Base-by-base conservation (phyloP, 2,888 invertebrate genomes). In the Ptilodon capucinus region DNA sequence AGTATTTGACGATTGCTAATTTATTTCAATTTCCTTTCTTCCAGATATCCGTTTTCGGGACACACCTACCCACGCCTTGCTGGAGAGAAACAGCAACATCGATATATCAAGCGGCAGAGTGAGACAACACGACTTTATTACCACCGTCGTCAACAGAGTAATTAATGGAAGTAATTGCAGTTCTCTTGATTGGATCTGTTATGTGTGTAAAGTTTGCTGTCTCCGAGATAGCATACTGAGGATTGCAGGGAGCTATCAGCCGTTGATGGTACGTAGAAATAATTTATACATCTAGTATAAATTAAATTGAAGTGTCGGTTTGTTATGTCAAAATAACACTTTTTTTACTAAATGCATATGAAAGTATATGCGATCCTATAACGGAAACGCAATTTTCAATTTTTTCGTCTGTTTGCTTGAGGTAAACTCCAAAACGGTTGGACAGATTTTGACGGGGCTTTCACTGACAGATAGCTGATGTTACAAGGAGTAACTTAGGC, bases 181-280 rank as follows among this genome's bases (percentile, higher is more conserved):
- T 43, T 13, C 9, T 17, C 14, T 21, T 8, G 35, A 52, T 52
- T 50, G 42, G 41, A 48, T 44, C 44, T 60, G 66, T 64, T 48
- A 75, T 69, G 71, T 71, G 70, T 55, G 60, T 46, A 17, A 45
- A 42, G 28, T 42, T 38, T 13, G 32, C 46, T 2, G 49, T 44
- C 40, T 46, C 35, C 21, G 48, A 64, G 39, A 44, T 48, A 45
- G 47, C 52, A 38, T 51, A 55, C 56, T 68, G 68, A 72, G 35
- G 60, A 41, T 43, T 34, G 57, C 61, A 60, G 50, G 51, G 55
- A 60, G 38, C 51, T 13, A 46, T 63, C 55, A 46, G 47, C 57
- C 57, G 69, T 79, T 69, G 66, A 76, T 80, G 79, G 78, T 79
- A 50, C 51, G 76, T 65, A 7, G 0, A 11, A 11, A 32, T 14